Evolutionary conservation across 2,113 vertebrate species (phyloP).

Genomic region (Emydura subglobosa): DNA sequence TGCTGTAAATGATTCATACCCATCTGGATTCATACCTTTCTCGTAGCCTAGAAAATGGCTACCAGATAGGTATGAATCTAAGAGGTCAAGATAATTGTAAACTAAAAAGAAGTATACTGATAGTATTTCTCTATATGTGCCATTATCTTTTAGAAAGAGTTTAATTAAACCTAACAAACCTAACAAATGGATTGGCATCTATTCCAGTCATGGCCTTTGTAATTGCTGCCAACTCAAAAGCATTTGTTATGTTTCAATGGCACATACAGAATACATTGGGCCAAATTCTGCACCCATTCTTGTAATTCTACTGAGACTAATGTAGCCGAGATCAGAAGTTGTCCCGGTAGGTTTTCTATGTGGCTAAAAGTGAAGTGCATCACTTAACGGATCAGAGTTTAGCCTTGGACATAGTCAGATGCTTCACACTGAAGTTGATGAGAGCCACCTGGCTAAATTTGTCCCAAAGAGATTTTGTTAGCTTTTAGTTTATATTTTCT

Average conservation of each 20-base stretch:
- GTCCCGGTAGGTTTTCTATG: neutral
- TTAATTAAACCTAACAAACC: neutral
- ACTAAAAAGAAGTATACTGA: neutral
- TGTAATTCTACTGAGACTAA: neutral
- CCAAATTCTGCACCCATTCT: neutral
- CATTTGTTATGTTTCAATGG: neutral
- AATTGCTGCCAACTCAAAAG: rapidly evolving
- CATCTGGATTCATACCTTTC: too few relatives aligned
- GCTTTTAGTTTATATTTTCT: conserved; percentile 5
- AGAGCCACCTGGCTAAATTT: conserved; percentile 18
- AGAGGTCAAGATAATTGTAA: neutral
- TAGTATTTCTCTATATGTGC: neutral
- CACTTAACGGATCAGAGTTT: neutral
- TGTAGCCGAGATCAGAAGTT: neutral
- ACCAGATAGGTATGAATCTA: neutral
- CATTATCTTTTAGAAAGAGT: neutral
- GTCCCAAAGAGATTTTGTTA: conserved; percentile 23
- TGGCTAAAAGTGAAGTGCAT: neutral
- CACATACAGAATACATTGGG: neutral
- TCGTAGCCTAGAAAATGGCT: neutral
- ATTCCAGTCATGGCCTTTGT: neutral
- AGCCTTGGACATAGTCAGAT: neutral
- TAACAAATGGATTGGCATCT: neutral
- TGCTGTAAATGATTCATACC: too few relatives aligned
- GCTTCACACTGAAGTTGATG: neutral